Conservation (phyloP, 2,888 invertebrate species). For the Alentia gelatinosa region DNA sequence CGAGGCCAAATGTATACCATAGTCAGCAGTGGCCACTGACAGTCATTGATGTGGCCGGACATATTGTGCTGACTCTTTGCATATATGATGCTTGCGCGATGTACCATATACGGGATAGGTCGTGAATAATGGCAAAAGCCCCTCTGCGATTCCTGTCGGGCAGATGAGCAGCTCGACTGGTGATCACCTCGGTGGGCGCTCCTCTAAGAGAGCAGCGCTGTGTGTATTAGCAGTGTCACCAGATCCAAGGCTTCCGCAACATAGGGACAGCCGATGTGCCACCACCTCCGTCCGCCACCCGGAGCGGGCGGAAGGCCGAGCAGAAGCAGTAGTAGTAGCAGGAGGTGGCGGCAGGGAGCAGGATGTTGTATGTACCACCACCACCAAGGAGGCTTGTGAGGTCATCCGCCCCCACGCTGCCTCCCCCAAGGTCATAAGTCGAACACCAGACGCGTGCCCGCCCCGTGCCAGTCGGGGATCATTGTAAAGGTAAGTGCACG, state of each 20-base stretch:
- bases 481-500: background rate
- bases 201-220: background rate
- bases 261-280: background rate
- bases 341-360: background rate
- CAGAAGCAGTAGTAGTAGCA: background rate
- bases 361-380: background rate
- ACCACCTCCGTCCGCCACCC: background rate
- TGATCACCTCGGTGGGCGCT: too few relatives aligned
- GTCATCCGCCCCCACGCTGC: background rate
- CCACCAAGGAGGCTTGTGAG: background rate
- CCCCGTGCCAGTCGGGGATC: background rate
- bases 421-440: background rate
- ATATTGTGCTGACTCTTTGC: slow-evolving; percentile 16
- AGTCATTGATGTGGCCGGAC: background rate
- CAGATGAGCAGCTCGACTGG: too few relatives aligned
- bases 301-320: background rate
- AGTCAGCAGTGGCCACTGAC: background rate
- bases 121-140: background rate
- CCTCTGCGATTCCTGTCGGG: background rate
- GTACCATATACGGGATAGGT: background rate
- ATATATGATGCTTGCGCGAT: background rate
- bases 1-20: too few relatives aligned
- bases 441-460: background rate
- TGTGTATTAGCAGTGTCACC: background rate
- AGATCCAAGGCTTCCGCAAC: background rate